These are phyloP conservation scores for Rotaria macrura DNA, from an alignment of 2,888 invertebrate genomes.

Conservation along the genomic window DNA sequence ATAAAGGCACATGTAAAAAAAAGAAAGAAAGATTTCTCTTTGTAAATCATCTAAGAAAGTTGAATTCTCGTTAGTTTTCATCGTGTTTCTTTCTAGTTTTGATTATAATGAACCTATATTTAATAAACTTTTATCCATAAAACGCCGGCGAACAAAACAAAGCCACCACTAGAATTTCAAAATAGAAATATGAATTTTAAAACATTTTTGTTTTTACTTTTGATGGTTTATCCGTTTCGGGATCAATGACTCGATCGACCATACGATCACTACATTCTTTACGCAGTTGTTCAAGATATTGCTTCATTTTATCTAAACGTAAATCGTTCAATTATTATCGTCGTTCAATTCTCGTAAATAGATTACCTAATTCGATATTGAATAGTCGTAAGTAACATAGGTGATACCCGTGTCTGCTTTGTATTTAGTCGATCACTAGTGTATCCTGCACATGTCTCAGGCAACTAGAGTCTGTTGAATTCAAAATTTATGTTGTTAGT, in stretches of 20 bases:
- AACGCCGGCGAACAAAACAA: slow-evolving; percentile 96
- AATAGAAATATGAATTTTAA: no score
- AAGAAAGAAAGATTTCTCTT: no score
- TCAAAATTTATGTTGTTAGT: no score
- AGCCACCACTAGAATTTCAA: slow-evolving; percentile 71
- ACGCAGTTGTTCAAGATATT: slow-evolving; percentile 81
- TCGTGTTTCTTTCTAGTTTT: neutral
- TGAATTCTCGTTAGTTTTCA: neutral
- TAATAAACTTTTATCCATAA: slow-evolving; percentile 65
- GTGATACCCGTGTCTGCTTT: no score
- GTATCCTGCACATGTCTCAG: no score
- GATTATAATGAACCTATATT: slow-evolving; percentile 25
- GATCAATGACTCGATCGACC: slow-evolving; percentile 71
- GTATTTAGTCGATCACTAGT: no score
- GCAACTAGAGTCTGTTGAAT: no score
- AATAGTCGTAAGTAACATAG: no score
- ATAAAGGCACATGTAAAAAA: no score
- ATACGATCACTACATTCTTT: slow-evolving; percentile 86
- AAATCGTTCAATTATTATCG: neutral
- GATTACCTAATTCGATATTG: no score
- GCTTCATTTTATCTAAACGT: slow-evolving; percentile 68
- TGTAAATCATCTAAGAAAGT: no score
- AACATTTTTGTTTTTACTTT: slow-evolving; percentile 35
- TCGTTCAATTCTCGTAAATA: no score
- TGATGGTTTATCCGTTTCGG: slow-evolving; percentile 15